Conservation (phyloP, 2,888 invertebrate genomes). For the Petrolisthes cinctipes region DNA sequence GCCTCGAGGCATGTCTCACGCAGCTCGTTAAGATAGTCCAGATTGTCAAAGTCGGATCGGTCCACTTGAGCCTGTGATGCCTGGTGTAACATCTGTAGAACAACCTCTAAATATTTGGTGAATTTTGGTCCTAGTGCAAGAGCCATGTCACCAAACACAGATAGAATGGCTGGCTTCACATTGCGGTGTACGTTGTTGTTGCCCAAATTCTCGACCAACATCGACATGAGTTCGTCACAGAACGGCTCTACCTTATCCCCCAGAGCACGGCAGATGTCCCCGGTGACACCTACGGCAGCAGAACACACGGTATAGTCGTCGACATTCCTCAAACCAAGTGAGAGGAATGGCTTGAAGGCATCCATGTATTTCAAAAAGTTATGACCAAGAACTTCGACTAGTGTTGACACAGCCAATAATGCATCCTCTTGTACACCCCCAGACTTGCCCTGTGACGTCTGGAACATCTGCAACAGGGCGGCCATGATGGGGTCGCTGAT, state of each 20-base stretch:
- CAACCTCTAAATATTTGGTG: conserved; percentile 89
- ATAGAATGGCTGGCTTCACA: conserved; percentile 96
- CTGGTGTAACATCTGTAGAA: conserved; percentile 83
- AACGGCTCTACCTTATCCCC: conserved; percentile 89
- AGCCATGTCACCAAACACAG: conserved; percentile 97
- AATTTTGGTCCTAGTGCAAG: conserved; percentile 94
- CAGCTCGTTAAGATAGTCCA: conserved; percentile 94
- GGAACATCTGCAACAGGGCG: conserved; percentile 95
- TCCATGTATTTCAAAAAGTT: conserved; percentile 98
- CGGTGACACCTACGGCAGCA: conserved; percentile 95
- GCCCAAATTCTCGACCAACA: conserved; percentile 89
- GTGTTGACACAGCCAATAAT: conserved; percentile 93
- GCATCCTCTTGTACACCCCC: conserved; percentile 99
- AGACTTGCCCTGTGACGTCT: conserved; percentile 78
- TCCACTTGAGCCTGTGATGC: conserved; percentile 86
- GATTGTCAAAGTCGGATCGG: conserved; percentile 90
- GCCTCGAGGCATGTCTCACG: conserved; percentile 96
- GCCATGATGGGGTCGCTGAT: conserved; percentile 98
- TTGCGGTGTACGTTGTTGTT: conserved; percentile 91
- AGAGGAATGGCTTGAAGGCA: conserved; percentile 92
- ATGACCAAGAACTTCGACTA: conserved; percentile 93
- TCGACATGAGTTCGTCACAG: conserved; percentile 95
- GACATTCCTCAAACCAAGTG: conserved; percentile 91
- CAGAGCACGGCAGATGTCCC: conserved; percentile 95
- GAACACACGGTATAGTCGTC: conserved; percentile 83